Evolutionary conservation across 2,113 vertebrate genomes (phyloP), one percentile per base, ranked within the genome.

Genomic region (Leucosticte australis): DNA sequence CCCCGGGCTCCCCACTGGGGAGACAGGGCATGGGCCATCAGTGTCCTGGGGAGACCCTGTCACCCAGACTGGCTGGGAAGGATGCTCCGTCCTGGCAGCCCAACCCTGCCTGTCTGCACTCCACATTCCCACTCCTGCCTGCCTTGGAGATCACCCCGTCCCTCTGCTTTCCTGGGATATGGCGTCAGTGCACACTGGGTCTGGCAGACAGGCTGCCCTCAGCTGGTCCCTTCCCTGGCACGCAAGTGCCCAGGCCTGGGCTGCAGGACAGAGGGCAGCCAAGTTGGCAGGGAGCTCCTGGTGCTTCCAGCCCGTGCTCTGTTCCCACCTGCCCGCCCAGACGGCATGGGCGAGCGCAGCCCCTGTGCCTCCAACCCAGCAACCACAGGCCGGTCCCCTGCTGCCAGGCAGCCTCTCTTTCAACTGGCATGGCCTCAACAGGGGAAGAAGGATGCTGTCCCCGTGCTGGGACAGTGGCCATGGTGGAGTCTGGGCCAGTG

Each of bases 261-360:
- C 79, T 79, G 46, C 1, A 2, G 63, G 0, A 0, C 17, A 30
- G 85, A 90, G 85, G 79, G 75, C 75, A 85, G 92, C 82, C 30
- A 37, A 95, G 41, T 89, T 92, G 94, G 85, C 92, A 83, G 42
- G 26, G n/a, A 74, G 59, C 59, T 85, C 57, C 46, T 0, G 10
- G 50, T 5, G 1, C 70, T 77, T 88, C 82, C 2, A 21, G n/a
- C 28, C 49, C 2, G 0, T 7, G 24, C 57, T 71, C 0, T 0
- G 31, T 31, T 75, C 78, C 62, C 6, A 26, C 67, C 82, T 65
- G 57, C 65, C 78, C 53, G 67, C 67, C 57, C 75, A 93, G 85
- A 90, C 18, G 0, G 63, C 2, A 11, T 0, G 5, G 56, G 55
- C 0, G 0, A 83, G 37, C 0, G 0, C 15, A 53, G 75, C 46